phyloP scores from a whole-genome alignment of 1,140 invertebrate genomes.

The Phymastichus coffea region DNA sequence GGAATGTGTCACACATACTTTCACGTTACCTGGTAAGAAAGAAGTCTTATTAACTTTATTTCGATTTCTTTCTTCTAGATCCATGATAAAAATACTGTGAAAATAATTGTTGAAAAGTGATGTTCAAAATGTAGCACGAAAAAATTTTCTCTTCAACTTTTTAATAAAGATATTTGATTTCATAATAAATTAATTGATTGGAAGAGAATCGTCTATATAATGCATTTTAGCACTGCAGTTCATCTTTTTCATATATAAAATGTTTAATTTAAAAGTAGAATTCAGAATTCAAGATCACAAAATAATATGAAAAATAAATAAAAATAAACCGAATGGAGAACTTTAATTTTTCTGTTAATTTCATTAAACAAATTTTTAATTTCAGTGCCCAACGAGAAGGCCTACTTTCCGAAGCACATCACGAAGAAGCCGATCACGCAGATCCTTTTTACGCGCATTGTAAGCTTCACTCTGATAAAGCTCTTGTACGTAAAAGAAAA shows the following conservation, averaged over 20 bases:
- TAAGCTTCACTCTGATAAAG: conserved; percentile 86
- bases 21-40: conserved; percentile 89
- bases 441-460: conserved; percentile 98
- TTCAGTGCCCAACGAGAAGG: conserved; percentile 90
- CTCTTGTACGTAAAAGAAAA: conserved; percentile 74
- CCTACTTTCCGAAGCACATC: conserved; percentile 87
- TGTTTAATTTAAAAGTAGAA: too few relatives aligned
- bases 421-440: conserved; percentile 90
- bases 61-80: too few relatives aligned
- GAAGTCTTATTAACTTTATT: conserved; percentile 21
- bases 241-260: too few relatives aligned
- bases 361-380: conserved; percentile 4
- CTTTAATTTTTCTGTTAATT: not conserved
- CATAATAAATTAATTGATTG: too few relatives aligned
- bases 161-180: conserved; percentile 2
- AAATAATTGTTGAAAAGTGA: too few relatives aligned
- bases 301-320: too few relatives aligned
- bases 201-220: too few relatives aligned
- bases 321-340: too few relatives aligned
- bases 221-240: too few relatives aligned
- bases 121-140: not conserved
- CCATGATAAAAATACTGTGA: too few relatives aligned
- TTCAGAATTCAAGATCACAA: too few relatives aligned
- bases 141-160: too few relatives aligned
- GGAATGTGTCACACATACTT: conserved; percentile 97